Conservation (phyloP, 1,140 invertebrate genomes). For the Lamellibrachia luymesi region DNA sequence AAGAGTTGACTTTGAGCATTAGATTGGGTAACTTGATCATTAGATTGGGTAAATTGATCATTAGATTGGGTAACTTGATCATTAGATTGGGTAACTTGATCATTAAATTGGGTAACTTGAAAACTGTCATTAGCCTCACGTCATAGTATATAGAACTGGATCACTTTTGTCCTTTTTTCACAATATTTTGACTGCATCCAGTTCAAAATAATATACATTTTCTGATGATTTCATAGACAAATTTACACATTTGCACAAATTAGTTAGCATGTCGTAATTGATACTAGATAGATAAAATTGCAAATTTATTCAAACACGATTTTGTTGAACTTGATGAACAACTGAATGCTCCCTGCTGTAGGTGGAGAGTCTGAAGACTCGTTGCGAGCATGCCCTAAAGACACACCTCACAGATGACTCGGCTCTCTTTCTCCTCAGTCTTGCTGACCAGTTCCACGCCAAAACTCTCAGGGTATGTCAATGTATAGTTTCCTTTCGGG, state of each 20-base stretch:
- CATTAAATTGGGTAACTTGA: too few species aligned
- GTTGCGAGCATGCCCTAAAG: slow-evolving; percentile 65
- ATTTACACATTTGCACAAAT: too few species aligned
- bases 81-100: too few species aligned
- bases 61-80: too few species aligned
- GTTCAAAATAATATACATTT: not conserved
- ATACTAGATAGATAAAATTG: not conserved
- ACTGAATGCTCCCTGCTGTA: slow-evolving; percentile 34
- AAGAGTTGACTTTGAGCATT: too few species aligned
- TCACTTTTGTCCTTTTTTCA: too few species aligned
- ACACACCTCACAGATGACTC: slow-evolving; percentile 66
- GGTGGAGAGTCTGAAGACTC: slow-evolving; percentile 63
- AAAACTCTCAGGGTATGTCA: slow-evolving; percentile 63
- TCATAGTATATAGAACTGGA: too few species aligned
- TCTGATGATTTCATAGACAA: not conserved
- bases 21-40: too few species aligned
- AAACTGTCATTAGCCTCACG: too few species aligned
- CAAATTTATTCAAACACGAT: not conserved
- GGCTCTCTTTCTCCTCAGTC: slow-evolving; percentile 66
- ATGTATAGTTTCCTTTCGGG: not conserved
- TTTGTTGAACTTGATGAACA: not conserved
- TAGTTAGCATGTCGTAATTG: too few species aligned
- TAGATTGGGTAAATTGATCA: too few species aligned
- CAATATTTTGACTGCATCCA: too few species aligned
- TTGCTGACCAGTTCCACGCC: slow-evolving; percentile 69